Evolutionary conservation across 2,888 invertebrate genomes (phyloP).

Genomic region (Hylaea fasciaria): DNA sequence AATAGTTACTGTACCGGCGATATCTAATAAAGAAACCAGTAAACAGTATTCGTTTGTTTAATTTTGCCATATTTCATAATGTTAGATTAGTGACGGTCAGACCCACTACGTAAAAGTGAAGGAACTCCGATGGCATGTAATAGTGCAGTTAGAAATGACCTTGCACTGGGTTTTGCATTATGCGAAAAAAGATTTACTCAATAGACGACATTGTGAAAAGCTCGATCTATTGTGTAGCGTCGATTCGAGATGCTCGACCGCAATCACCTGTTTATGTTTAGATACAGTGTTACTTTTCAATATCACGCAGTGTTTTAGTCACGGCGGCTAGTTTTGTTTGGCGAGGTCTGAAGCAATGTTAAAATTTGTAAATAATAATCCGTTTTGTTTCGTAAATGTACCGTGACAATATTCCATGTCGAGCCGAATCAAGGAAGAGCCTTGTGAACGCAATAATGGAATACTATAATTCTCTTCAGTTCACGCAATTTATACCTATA

Average conservation of each 20-base stretch:
- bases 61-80: constrained; percentile 46
- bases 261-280: constrained; percentile 34
- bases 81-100: constrained; percentile 36
- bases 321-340: constrained; percentile 11
- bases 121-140: constrained; percentile 53
- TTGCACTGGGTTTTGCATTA: constrained; percentile 50
- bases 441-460: background rate
- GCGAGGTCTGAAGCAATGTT: constrained; percentile 13
- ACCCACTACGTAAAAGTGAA: constrained; percentile 41
- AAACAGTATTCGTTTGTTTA: constrained; percentile 54
- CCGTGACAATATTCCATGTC: constrained; percentile 1
- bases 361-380: background rate
- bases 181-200: constrained; percentile 52
- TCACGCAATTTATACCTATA: no score
- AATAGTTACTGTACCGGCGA: constrained; percentile 77
- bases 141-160: constrained; percentile 50
- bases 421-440: constrained; percentile 2
- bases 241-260: constrained; percentile 52
- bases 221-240: constrained; percentile 48
- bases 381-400: constrained; percentile 16
- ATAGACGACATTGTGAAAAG: constrained; percentile 57
- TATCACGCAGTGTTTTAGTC: constrained; percentile 33
- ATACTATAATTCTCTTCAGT: no score
- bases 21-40: constrained; percentile 78
- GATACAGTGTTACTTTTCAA: constrained; percentile 19